phyloP scores from a whole-genome alignment of 2,113 vertebrate species.

The Paralichthys olivaceus region DNA sequence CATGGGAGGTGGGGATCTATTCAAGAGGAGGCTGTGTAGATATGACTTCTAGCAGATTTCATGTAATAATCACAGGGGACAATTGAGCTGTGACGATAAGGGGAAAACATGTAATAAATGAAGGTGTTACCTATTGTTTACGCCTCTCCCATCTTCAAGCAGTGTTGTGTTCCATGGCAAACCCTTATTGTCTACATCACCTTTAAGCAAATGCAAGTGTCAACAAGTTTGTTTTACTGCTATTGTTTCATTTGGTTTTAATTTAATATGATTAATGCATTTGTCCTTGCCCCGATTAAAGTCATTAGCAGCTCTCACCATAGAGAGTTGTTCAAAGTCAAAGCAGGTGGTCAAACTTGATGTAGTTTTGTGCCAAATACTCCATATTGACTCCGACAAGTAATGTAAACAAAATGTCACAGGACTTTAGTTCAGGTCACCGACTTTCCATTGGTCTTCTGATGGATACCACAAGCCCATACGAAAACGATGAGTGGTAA shows the following conservation, averaged over 20 bases:
- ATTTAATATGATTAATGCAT: conserved; percentile 58
- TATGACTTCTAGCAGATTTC: conserved; percentile 53
- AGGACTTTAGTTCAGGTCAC: conserved; percentile 13
- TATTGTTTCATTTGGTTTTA: conserved; percentile 44
- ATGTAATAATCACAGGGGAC: conserved; percentile 60
- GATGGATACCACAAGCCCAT: not conserved
- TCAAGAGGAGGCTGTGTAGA: conserved; percentile 51
- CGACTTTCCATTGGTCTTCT: not conserved
- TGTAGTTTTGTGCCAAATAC: conserved; percentile 23
- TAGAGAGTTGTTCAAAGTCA: conserved; percentile 47
- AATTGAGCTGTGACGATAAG: conserved; percentile 56
- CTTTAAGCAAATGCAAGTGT: conserved; percentile 33
- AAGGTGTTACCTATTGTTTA: conserved; percentile 59
- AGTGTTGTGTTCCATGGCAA: conserved; percentile 26
- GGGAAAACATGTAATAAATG: conserved; percentile 52
- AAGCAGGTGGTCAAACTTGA: conserved; percentile 37
- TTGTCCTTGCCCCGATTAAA: conserved; percentile 56
- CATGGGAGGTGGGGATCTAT: conserved; percentile 63
- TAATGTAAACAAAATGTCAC: conserved; percentile 29
- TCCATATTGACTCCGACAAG: conserved; percentile 4
- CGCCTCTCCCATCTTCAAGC: conserved; percentile 37
- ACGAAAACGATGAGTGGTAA: conserved; percentile 1
- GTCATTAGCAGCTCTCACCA: conserved; percentile 44
- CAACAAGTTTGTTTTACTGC: conserved; percentile 40
- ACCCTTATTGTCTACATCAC: conserved; percentile 33